These are phyloP conservation scores for Manacus vitellinus DNA, from an alignment of 2,113 vertebrate species.

Conservation along the genomic window DNA sequence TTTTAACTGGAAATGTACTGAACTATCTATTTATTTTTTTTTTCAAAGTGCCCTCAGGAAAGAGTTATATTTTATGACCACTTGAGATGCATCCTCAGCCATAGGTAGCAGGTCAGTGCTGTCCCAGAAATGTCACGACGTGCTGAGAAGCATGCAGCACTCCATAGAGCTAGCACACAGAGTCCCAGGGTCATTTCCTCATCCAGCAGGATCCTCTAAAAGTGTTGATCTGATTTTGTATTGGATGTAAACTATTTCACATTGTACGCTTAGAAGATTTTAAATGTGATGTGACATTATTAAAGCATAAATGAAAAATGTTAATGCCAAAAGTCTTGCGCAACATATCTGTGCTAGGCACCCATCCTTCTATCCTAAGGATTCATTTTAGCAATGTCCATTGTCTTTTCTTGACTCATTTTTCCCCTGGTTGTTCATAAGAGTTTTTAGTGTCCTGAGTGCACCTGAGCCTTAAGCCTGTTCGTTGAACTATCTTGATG, in stretches of 20 bases:
- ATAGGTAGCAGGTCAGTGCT: background rate
- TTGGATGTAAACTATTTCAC: background rate
- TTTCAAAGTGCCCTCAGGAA: slow-evolving; percentile 16
- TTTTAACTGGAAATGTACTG: background rate
- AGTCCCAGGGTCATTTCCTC: background rate
- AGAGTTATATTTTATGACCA: slow-evolving; percentile 1
- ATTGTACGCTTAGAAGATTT: background rate
- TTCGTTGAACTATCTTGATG: background rate
- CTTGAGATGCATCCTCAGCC: background rate
- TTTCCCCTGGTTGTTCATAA: background rate
- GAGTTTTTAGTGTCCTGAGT: background rate
- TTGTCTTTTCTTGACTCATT: background rate
- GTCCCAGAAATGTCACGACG: slow-evolving; percentile 3
- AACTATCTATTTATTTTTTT: background rate
- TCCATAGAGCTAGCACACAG: background rate
- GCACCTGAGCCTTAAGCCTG: background rate
- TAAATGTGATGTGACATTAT: background rate
- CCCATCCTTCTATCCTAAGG: background rate
- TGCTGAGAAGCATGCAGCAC: background rate
- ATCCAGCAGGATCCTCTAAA: background rate
- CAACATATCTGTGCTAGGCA: background rate
- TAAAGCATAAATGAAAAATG: background rate
- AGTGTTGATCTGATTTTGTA: background rate
- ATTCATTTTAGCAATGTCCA: background rate
- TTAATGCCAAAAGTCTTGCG: background rate